Base-by-base conservation (phyloP, 2,113 vertebrate species). In the Hemicordylus capensis region DNA sequence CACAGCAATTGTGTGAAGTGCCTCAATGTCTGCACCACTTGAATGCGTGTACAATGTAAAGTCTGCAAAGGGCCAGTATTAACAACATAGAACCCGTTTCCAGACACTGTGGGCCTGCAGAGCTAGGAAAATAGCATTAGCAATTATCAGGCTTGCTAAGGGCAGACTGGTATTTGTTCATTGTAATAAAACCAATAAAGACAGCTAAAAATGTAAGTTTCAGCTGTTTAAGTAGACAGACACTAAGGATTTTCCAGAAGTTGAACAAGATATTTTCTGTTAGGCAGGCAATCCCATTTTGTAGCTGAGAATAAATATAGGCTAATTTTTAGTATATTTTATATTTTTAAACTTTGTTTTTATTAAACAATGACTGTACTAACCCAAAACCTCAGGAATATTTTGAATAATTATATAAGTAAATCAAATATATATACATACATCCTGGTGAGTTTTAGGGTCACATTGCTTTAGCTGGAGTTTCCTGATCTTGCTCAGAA, bases 261-360 rank as follows among this genome's bases (percentile, higher is more conserved):
- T 46, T 42, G 24, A 24, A 28, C 10, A 84, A 67, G 48, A 77
- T 42, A 56, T 76, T 77, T 84, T 69, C 34, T 76, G 76, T 67
- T 42, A 31, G 14, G 42, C n/a, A 59, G 39, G 39, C 39, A 70
- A 78, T 46, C 31, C 54, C 14, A 78, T 34, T n/a, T 84, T 67
- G 51, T 42, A 58, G 31, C 20, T 79, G 66, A 3, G 58, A 70
- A 78, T 79, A 37, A 74, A 85, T 37, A 59, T 46, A 26, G 31
- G 8, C 31, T 70, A 69, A n/a, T 78, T 69, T n/a, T 77, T 34
- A 85, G 64, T 78, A 26, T 78, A 78, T 70, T 78, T 78, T 85
- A 61, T 6, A 34, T 61, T 28, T 83, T 79, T 69, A 77, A 76
- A 34, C 26, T 84, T 39, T 76, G 8, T 31, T 61, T 64, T 63